phyloP scores from a whole-genome alignment of 2,113 vertebrate genomes.

The Marmota monax region DNA sequence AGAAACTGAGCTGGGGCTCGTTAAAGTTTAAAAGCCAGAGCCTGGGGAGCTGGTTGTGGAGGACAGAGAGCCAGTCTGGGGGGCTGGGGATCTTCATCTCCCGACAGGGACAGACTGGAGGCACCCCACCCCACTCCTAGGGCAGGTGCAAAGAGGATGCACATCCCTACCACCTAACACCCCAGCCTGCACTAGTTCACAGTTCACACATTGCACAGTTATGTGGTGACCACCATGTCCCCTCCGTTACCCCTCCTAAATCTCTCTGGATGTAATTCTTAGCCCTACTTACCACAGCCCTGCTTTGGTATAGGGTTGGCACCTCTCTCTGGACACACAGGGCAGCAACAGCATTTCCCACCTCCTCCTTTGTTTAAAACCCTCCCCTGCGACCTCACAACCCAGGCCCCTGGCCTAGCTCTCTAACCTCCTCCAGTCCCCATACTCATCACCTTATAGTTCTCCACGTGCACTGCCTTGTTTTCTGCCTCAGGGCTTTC shows the following conservation, averaged over 20 bases:
- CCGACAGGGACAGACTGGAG: not conserved
- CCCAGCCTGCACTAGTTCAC: not conserved
- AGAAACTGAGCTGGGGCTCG: slow-evolving; percentile 79
- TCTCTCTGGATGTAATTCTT: not conserved
- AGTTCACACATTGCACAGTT: not conserved
- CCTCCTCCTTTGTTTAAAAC: not conserved
- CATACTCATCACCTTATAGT: not conserved
- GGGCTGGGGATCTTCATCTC: not conserved
- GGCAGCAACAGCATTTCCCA: not conserved
- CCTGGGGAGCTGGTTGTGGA: slow-evolving; percentile 50
- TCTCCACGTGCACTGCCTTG: not conserved
- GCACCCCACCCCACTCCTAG: not conserved
- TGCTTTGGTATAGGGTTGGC: not conserved
- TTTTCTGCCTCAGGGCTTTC: not conserved
- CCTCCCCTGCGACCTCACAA: not conserved
- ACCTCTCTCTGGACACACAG: not conserved
- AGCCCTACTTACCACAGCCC: not conserved
- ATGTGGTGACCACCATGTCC: not conserved
- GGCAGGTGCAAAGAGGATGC: not conserved
- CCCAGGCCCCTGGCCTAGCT: not conserved
- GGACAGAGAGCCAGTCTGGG: slow-evolving; percentile 14
- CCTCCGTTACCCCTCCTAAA: not conserved
- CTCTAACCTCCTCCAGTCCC: not conserved
- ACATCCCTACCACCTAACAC: not conserved
- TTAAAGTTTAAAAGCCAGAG: slow-evolving; percentile 83